Conservation (phyloP, 2,888 invertebrate species). For the Drymonia ruficornis region DNA sequence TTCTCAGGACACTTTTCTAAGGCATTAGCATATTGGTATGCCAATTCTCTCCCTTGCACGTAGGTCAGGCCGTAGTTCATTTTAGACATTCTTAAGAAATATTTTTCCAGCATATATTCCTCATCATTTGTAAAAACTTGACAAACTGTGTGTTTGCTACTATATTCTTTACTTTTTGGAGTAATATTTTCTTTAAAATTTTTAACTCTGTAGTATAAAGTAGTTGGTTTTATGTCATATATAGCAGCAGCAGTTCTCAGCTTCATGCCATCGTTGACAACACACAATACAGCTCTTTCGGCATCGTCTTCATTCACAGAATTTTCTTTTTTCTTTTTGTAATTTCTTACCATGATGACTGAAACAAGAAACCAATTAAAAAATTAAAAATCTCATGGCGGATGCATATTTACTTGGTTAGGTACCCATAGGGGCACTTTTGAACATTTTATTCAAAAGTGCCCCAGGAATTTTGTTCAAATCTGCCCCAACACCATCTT, state of each 20-base stretch:
- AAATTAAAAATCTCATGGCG: too few species aligned
- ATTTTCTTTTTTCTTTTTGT: too few species aligned
- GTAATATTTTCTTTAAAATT: conserved; percentile 13
- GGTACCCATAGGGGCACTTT: too few species aligned
- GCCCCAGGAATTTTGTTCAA: too few species aligned
- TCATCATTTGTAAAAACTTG: conserved; percentile 17
- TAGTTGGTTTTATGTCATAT: conserved; percentile 17
- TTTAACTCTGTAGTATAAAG: conserved; percentile 12
- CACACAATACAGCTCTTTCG: conserved; percentile 18
- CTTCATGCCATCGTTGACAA: conserved; percentile 18
- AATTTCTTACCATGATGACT: too few species aligned
- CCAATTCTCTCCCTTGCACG: conserved; percentile 10
- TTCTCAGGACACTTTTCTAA: conserved; percentile 10
- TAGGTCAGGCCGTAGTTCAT: conserved; percentile 11
- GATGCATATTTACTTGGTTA: too few species aligned
- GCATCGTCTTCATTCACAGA: conserved; percentile 15
- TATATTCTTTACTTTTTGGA: conserved; percentile 8
- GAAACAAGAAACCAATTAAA: too few species aligned
- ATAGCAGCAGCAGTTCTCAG: conserved; percentile 20
- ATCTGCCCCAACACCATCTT: too few species aligned
- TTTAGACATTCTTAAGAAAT: conserved; percentile 9
- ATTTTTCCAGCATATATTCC: conserved; percentile 13
- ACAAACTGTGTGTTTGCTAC: conserved; percentile 12
- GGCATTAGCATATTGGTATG: conserved; percentile 6
- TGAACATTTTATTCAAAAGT: too few species aligned